A percentile compares a stretch with the other conserved stretches of the same genome.
Conservation (phyloP, 2,113 vertebrate genomes). For the Lepus europaeus region DNA sequence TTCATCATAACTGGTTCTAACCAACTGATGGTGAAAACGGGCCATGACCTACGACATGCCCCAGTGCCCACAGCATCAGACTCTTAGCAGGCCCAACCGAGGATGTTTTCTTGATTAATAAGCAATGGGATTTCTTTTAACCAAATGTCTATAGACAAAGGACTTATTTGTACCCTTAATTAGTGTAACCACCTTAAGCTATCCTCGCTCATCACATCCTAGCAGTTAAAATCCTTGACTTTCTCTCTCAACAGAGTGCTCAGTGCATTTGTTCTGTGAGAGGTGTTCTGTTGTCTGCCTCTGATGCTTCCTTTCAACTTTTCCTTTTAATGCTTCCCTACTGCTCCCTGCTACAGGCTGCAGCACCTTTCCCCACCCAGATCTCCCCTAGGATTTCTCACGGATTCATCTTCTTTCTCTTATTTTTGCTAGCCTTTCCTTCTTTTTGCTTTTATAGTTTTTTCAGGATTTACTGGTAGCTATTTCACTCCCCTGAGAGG, state of each 20-base stretch:
- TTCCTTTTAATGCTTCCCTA: not conserved
- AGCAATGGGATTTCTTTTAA: slow-evolving; percentile 7
- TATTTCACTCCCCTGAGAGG: not conserved
- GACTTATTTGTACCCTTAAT: not conserved
- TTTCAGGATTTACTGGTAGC: not conserved
- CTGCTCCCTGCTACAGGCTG: not conserved
- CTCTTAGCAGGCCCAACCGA: not conserved
- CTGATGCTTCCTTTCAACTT: not conserved
- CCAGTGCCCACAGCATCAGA: not conserved
- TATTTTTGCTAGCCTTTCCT: not conserved
- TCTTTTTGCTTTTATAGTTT: not conserved
- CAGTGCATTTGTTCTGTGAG: not conserved
- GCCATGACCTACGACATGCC: not conserved
- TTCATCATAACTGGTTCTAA: not conserved
- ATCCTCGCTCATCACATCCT: not conserved
- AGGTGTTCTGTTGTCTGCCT: not conserved
- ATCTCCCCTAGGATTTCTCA: not conserved
- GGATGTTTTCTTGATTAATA: not conserved
- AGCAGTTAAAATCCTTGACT: slow-evolving; percentile 6
- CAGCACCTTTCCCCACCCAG: not conserved
- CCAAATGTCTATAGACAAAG: not conserved
- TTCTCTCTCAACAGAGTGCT: not conserved
- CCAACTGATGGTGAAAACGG: not conserved
- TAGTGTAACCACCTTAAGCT: not conserved
- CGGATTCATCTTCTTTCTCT: not conserved